These are phyloP conservation scores for Eulemur rufifrons DNA, from an alignment of 2,113 vertebrate species.

Conservation along the genomic window DNA sequence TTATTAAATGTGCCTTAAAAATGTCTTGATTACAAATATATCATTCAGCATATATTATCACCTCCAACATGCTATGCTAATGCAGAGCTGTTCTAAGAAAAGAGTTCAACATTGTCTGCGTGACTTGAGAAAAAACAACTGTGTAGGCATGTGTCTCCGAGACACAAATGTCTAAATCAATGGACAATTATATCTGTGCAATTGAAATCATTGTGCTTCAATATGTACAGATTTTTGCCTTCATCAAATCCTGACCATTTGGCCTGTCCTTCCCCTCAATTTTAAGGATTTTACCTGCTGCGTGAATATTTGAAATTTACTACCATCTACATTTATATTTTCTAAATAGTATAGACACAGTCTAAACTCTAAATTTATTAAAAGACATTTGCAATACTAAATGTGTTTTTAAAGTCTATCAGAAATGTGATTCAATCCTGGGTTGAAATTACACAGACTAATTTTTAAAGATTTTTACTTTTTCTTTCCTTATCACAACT, in stretches of 20 bases:
- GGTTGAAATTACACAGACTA: not conserved
- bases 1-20: constrained; percentile 46
- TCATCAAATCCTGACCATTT: not conserved
- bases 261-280: not conserved
- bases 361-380: not conserved
- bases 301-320: not conserved
- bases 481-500: not conserved
- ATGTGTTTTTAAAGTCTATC: not conserved
- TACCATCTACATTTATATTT: not conserved
- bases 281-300: not conserved
- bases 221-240: not conserved
- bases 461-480: not conserved
- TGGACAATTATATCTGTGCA: not conserved
- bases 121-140: constrained; percentile 3
- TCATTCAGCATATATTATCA: constrained; percentile 13
- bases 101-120: not conserved
- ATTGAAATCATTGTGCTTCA: not conserved
- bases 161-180: constrained; percentile 34
- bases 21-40: constrained; percentile 49
- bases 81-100: not conserved
- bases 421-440: not conserved
- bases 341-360: not conserved
- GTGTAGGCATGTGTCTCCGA: constrained; percentile 15
- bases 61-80: constrained; percentile 7
- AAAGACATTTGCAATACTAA: not conserved